Evolutionary conservation across 1,140 invertebrate species (phyloP).

Genomic region (Carcinoscorpius rotundicauda): DNA sequence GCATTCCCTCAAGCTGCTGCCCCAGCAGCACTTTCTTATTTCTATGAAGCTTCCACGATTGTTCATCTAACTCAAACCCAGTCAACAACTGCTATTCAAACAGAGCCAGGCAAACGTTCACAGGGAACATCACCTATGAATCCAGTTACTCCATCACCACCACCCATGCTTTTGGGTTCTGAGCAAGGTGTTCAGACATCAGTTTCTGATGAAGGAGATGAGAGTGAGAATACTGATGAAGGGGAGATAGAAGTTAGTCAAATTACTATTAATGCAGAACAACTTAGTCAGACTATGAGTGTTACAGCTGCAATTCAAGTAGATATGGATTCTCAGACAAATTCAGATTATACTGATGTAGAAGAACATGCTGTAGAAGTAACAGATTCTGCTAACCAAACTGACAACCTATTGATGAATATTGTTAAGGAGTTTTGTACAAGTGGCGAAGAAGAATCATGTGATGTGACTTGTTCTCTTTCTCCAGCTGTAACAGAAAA

Average conservation of each 20-base stretch:
- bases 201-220: conserved; percentile 14
- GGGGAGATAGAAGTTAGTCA: neutral
- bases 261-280: too few species aligned
- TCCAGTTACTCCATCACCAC: conserved; percentile 24
- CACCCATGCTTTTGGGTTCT: conserved; percentile 2
- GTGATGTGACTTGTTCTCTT: too few species aligned
- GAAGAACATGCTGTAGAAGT: conserved; percentile 14
- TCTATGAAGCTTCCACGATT: conserved; percentile 21
- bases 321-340: conserved; percentile 18
- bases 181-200: neutral
- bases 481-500: too few species aligned
- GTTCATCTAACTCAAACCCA: conserved; percentile 23
- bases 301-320: conserved; percentile 20
- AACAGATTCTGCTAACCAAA: conserved; percentile 19
- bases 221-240: conserved; percentile 14
- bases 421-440: too few species aligned
- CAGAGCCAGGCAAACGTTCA: conserved; percentile 24
- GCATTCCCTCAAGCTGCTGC: conserved; percentile 17
- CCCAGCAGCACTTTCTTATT: conserved; percentile 20
- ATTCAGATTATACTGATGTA: conserved; percentile 18
- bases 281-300: neutral
- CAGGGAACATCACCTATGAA: conserved; percentile 28
- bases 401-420: conserved; percentile 3
- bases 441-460: too few species aligned
- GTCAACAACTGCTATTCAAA: conserved; percentile 18